Evolutionary conservation across 2,113 vertebrate species (phyloP).

Genomic region (Notechis scutatus): DNA sequence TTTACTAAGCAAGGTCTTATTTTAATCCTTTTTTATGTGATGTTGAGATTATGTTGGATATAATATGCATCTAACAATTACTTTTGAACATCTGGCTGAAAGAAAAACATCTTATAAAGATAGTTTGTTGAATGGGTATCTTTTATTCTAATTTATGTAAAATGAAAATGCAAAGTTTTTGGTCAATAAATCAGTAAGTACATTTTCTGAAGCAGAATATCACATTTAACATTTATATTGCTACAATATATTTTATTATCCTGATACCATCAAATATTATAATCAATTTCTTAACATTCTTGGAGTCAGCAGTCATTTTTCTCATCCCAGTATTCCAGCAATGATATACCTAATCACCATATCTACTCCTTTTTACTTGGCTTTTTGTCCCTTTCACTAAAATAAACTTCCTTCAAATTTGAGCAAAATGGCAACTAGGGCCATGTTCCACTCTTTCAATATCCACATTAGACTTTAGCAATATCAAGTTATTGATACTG

Average conservation of each 20-base stretch:
- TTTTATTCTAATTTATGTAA: conserved; percentile 51
- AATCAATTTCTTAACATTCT: conserved; percentile 45
- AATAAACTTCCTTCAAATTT: conserved; percentile 9
- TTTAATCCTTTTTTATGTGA: conserved; percentile 25
- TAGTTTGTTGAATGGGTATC: conserved; percentile 25
- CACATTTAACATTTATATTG: conserved; percentile 47
- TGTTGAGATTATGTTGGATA: conserved; percentile 37
- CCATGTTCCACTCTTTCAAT: background rate
- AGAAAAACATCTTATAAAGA: conserved; percentile 42
- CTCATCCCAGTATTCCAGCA: conserved; percentile 30
- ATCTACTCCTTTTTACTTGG: background rate
- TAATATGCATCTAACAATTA: conserved; percentile 41
- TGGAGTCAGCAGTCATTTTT: conserved; percentile 39
- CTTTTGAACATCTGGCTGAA: conserved; percentile 48
- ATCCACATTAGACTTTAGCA: background rate
- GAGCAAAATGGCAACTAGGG: background rate
- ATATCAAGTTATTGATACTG: background rate
- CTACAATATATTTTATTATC: conserved; percentile 34
- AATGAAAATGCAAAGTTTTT: conserved; percentile 54
- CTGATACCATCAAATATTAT: conserved; percentile 46
- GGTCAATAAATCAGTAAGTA: conserved; percentile 51
- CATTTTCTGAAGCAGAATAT: conserved; percentile 50
- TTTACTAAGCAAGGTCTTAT: background rate
- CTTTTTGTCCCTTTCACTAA: conserved; percentile 33
- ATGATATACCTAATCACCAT: conserved; percentile 32